Percentiles rank a stretch among this genome's conserved stretches.
Evolutionary conservation across 2,797 vertebrate genomes (phyloP).

Genomic region (Poeciliopsis presidionis): DNA sequence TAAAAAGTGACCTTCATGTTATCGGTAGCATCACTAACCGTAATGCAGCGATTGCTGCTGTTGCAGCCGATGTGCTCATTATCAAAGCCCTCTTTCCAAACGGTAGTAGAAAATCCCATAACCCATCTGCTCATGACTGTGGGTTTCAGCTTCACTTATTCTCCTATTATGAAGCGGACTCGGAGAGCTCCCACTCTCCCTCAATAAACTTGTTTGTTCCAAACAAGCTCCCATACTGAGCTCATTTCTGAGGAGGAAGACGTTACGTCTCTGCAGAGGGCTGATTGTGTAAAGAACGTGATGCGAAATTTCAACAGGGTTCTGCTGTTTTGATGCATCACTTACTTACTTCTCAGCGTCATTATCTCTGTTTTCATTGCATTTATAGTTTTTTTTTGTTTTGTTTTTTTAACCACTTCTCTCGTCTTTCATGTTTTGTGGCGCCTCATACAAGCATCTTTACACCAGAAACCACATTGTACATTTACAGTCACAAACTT

Average conservation of each 20-base stretch:
- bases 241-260: slow-evolving; percentile 31
- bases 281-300: slow-evolving; percentile 13
- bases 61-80: neutral
- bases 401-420: neutral
- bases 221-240: slow-evolving; percentile 34
- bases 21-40: neutral
- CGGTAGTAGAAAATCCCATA: slow-evolving; percentile 53
- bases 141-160: slow-evolving; percentile 63
- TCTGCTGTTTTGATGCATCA: slow-evolving; percentile 12
- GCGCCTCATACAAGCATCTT: neutral
- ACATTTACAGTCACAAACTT: neutral
- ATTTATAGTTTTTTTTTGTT: neutral
- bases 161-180: slow-evolving; percentile 26
- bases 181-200: slow-evolving; percentile 38
- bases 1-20: neutral
- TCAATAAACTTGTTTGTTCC: slow-evolving; percentile 38
- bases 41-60: neutral
- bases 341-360: slow-evolving; percentile 20
- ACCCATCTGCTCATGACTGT: slow-evolving; percentile 52
- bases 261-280: slow-evolving; percentile 33
- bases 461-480: neutral
- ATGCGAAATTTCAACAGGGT: slow-evolving; percentile 25
- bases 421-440: neutral
- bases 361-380: neutral
- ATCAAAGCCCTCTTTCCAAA: slow-evolving; percentile 38